These are phyloP conservation scores for Enhydra lutris DNA, from an alignment of 2,113 vertebrate genomes.

Conservation along the genomic window DNA sequence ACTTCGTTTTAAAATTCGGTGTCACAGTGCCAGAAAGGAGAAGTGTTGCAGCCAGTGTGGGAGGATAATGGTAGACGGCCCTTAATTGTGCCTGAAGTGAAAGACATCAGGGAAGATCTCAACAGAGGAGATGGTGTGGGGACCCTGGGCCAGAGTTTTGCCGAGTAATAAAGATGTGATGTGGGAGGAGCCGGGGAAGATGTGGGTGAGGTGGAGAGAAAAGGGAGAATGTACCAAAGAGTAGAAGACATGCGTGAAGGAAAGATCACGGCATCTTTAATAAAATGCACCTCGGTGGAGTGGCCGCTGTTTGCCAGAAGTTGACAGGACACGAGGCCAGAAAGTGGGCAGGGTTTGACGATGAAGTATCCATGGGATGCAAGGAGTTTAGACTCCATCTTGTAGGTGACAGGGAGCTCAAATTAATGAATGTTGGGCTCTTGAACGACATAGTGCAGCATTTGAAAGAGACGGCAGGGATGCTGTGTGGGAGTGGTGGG, in stretches of 20 bases:
- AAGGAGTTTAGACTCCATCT: background rate
- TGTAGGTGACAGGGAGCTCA: background rate
- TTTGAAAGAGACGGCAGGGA: background rate
- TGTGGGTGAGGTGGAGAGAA: no score
- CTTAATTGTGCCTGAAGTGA: background rate
- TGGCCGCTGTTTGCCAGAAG: rapidly evolving
- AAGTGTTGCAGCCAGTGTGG: rapidly evolving
- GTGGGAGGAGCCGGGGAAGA: background rate
- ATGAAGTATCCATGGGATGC: background rate
- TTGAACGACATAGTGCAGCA: background rate
- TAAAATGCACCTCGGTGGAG: background rate
- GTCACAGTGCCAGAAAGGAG: background rate
- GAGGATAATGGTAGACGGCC: background rate
- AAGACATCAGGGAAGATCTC: background rate
- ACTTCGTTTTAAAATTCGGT: background rate
- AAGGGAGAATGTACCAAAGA: background rate
- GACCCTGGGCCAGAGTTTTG: background rate
- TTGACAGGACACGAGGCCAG: rapidly evolving
- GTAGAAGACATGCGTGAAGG: background rate
- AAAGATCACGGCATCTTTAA: background rate
- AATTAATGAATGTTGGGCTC: background rate
- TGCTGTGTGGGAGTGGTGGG: background rate
- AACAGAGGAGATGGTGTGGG: background rate
- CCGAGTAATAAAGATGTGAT: background rate
- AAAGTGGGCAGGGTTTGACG: background rate